Base-by-base conservation (phyloP, 1,140 invertebrate genomes). In the Penaeus vannamei region DNA sequence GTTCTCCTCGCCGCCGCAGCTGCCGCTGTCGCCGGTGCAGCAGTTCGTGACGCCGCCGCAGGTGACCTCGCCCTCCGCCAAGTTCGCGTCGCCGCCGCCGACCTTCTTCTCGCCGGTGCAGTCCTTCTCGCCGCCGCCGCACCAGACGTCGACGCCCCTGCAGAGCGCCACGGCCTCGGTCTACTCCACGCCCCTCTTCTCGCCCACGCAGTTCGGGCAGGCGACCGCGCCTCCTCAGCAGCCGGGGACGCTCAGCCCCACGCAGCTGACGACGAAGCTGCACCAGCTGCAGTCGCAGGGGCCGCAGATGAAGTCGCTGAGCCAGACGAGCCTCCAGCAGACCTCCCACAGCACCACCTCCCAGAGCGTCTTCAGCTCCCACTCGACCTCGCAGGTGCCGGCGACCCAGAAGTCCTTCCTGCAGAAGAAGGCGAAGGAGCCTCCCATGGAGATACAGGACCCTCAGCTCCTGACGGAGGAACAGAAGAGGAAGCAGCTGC, bases 401-500 rank as follows among this genome's bases (percentile, higher is more conserved):
- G 22, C 60, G 19, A 29, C 23, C 42, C 77, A 64, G 59, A 86
- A 81, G 66, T 26, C 79, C 42, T 42, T 66, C 8, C 10, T n/a
- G n/a, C 53, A 66, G 22, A 87, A 87, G 66, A 66, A 5, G n/a
- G 5, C 17, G 0, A 69, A 42, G 29, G 90, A 91, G 53, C 84
- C 81, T 12, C 61, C 87, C 60, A 85, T 89, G 72, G 81, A 86
- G 72, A 69, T 82, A 26, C 84, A 87, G 42, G 87, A 91, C 26
- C 76, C 69, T n/a, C 79, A 90, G 36, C 79, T 81, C 8, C 60
- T 91, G 42, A 89, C 86, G 23, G 90, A 88, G 60, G 87, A 91
- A 14, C 84, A 87, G 23, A 90, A 91, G 80, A 84, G 89, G 42
- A 83, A 77, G 59, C 89, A 91, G 59, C 80, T 91, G 29, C 91